These are phyloP conservation scores for Odiellus spinosus DNA, from an alignment of 2,888 invertebrate genomes.

Conservation along the genomic window DNA sequence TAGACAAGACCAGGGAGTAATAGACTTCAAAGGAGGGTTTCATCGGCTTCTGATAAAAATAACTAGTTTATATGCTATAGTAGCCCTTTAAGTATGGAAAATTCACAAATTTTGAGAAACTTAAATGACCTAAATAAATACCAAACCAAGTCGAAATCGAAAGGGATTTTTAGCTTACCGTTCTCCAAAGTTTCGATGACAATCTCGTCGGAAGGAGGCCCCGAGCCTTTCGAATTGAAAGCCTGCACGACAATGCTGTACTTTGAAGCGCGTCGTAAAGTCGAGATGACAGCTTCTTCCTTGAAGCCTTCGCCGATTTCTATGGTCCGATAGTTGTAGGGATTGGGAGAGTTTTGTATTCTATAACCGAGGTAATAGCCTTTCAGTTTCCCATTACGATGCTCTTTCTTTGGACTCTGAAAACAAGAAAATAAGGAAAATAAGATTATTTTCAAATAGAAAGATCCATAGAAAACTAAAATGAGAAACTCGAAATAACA, in stretches of 20 bases:
- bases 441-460: too few relatives aligned
- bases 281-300: slow-evolving; percentile 17
- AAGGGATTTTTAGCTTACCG: slow-evolving; percentile 8
- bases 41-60: too few relatives aligned
- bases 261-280: slow-evolving; percentile 17
- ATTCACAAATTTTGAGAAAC: too few relatives aligned
- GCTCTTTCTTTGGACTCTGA: slow-evolving; percentile 14
- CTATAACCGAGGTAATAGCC: slow-evolving; percentile 21
- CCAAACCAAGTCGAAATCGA: too few relatives aligned
- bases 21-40: too few relatives aligned
- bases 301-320: slow-evolving; percentile 13
- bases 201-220: slow-evolving; percentile 20
- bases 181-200: slow-evolving; percentile 18
- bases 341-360: slow-evolving; percentile 8
- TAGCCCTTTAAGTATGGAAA: too few relatives aligned
- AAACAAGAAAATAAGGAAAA: neutral
- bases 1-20: too few relatives aligned
- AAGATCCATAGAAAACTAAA: too few relatives aligned
- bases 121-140: too few relatives aligned
- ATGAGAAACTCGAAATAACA: too few relatives aligned
- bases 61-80: too few relatives aligned
- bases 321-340: slow-evolving; percentile 14
- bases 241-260: slow-evolving; percentile 20
- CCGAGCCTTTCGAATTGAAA: slow-evolving; percentile 19
- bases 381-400: slow-evolving; percentile 15